phyloP scores from a whole-genome alignment of 2,113 vertebrate genomes.

The Oreocharis arfaki region DNA sequence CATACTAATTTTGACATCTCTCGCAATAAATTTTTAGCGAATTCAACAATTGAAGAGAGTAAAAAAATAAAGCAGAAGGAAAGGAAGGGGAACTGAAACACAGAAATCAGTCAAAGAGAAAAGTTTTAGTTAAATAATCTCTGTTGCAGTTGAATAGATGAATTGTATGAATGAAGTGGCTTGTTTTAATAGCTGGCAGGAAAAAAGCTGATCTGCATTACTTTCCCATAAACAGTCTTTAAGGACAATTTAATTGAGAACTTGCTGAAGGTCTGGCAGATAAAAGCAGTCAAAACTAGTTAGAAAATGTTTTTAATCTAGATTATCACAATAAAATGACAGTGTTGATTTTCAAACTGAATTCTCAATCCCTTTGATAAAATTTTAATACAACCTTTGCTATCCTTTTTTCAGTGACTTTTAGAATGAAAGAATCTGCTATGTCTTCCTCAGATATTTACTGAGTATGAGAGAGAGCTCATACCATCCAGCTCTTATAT shows the following conservation, averaged over 20 bases:
- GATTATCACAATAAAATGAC: not conserved
- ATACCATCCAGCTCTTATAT: not conserved
- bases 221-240: not conserved
- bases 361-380: not conserved
- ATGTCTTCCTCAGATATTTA: rapidly evolving
- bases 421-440: not conserved
- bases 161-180: not conserved
- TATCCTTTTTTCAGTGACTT: not conserved
- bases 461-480: not conserved
- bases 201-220: not conserved
- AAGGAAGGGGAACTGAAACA: not conserved
- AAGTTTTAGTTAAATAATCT: not conserved
- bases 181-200: not conserved
- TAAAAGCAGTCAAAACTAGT: not conserved
- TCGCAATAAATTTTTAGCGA: not conserved
- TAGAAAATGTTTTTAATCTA: not conserved
- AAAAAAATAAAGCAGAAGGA: constrained; percentile 9
- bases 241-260: not conserved
- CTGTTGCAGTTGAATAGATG: not conserved
- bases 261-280: not conserved
- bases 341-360: not conserved
- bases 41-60: not conserved
- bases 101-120: not conserved
- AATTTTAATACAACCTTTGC: not conserved
- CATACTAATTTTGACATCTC: not conserved